phyloP scores from a whole-genome alignment of 1,140 invertebrate species.

The Dendroctonus ponderosae region DNA sequence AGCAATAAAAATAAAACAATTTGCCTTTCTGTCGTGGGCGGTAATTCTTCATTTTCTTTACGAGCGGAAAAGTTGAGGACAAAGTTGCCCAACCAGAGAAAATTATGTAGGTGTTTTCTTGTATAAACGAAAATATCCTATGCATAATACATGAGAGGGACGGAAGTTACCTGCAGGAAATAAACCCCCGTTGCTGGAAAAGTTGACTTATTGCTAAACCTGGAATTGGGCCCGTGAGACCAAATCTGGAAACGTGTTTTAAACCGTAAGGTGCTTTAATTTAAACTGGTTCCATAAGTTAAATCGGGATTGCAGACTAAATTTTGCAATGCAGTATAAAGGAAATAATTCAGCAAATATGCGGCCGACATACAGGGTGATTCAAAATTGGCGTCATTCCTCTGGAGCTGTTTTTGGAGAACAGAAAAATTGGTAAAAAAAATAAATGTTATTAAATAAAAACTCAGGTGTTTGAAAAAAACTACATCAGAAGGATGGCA shows the following conservation, averaged over 20 bases:
- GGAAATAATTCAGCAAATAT: too few species aligned
- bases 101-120: constrained; percentile 47
- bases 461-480: too few species aligned
- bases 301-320: too few species aligned
- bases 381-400: too few species aligned
- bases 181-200: constrained; percentile 15
- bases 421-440: too few species aligned
- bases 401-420: too few species aligned
- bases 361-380: too few species aligned
- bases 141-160: constrained; percentile 47
- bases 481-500: too few species aligned
- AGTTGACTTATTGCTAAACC: constrained; percentile 32
- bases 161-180: constrained; percentile 30
- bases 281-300: neutral
- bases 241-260: constrained; percentile 17
- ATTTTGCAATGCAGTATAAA: too few species aligned
- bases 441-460: too few species aligned
- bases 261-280: constrained; percentile 5
- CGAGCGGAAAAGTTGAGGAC: constrained; percentile 29
- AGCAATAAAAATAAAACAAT: constrained; percentile 27
- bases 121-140: constrained; percentile 48
- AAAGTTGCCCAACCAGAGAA: constrained; percentile 35
- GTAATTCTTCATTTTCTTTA: constrained; percentile 35
- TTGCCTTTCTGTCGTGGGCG: constrained; percentile 11
- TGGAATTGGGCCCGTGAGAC: constrained; percentile 17